Conservation (phyloP, 1,140 invertebrate species). For the Rhyzopertha dominica region DNA sequence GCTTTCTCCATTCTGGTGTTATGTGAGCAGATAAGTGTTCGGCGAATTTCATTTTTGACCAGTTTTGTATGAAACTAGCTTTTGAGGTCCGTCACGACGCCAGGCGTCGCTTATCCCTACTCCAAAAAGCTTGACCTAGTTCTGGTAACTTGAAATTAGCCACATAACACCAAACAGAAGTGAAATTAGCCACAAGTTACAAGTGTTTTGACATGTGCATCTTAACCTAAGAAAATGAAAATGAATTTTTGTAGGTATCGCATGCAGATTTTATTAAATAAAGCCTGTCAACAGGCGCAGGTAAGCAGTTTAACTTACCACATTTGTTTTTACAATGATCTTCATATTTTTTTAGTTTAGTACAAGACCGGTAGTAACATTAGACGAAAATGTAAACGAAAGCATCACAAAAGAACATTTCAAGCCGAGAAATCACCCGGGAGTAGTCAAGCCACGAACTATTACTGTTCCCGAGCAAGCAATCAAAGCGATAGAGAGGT, state of each 20-base stretch:
- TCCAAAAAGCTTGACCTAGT: background rate
- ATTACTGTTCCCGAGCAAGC: slow-evolving; percentile 56
- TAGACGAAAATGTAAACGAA: slow-evolving; percentile 49
- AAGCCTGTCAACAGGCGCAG: no score
- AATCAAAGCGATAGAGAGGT: slow-evolving; percentile 50
- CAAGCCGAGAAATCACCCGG: slow-evolving; percentile 67
- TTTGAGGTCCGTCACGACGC: slow-evolving; percentile 19
- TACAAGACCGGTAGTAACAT: slow-evolving; percentile 38
- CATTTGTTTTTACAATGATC: no score
- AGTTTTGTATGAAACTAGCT: slow-evolving; percentile 8
- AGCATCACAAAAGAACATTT: slow-evolving; percentile 52
- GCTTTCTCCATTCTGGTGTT: slow-evolving; percentile 98
- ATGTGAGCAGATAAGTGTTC: slow-evolving; percentile 94
- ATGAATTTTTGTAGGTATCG: no score
- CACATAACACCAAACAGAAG: no score
- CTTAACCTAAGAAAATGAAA: no score
- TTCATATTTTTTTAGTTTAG: no score
- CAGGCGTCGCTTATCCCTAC: slow-evolving; percentile 14
- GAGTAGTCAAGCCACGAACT: slow-evolving; percentile 49
- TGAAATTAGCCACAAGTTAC: no score
- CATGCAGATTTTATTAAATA: no score
- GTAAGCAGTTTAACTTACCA: no score
- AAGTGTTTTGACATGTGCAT: no score
- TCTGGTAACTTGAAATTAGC: no score
- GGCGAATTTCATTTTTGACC: slow-evolving; percentile 85